Conservation (phyloP, 2,113 vertebrate species). For the Hylia prasina region DNA sequence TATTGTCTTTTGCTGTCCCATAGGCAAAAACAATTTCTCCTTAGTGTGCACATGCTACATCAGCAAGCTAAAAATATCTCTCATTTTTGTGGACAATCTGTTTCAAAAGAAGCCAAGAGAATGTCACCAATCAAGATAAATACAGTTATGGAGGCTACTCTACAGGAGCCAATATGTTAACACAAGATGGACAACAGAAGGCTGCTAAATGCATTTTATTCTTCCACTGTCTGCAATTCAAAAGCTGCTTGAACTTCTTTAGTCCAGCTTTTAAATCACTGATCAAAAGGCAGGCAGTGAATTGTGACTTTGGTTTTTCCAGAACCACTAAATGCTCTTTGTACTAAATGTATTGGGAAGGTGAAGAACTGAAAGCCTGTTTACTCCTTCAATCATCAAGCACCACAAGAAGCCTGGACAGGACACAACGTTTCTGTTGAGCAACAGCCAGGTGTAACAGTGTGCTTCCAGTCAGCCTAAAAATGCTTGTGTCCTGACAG, state of each 20-base stretch:
- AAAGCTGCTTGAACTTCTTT: neutral
- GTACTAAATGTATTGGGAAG: neutral
- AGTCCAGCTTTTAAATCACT: neutral
- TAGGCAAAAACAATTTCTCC: neutral
- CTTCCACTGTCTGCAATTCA: neutral
- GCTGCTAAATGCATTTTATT: neutral
- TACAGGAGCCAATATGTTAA: neutral
- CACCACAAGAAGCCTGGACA: neutral
- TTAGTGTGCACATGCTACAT: neutral
- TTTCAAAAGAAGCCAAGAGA: neutral
- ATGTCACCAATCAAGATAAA: neutral
- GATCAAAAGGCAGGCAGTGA: neutral
- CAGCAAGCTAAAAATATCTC: neutral
- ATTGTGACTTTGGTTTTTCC: neutral
- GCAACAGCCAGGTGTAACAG: neutral
- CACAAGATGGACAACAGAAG: neutral
- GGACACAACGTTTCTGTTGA: neutral
- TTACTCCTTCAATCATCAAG: neutral
- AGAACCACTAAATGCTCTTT: neutral
- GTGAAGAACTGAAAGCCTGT: neutral
- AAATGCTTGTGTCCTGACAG: neutral
- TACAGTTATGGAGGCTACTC: neutral
- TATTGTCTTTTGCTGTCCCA: neutral
- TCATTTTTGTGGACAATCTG: neutral
- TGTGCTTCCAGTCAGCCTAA: neutral